Conservation (phyloP, 2,797 vertebrate species). For the Cheirogaleus major region DNA sequence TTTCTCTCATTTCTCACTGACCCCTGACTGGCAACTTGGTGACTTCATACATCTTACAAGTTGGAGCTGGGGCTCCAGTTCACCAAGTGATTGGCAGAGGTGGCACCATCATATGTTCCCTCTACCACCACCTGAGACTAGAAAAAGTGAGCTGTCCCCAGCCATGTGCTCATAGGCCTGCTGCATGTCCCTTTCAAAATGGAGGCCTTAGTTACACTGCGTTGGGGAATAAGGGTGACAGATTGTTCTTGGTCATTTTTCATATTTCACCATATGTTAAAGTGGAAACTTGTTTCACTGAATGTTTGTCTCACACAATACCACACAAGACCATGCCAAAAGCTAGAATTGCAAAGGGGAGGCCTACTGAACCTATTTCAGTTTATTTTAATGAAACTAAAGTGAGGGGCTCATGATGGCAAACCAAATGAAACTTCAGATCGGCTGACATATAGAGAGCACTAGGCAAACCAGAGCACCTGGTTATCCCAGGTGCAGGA, state of each 20-base stretch:
- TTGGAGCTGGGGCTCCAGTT: not conserved
- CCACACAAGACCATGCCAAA: not conserved
- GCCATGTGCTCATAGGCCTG: not conserved
- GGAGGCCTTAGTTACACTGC: not conserved
- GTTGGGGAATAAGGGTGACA: not conserved
- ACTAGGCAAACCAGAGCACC: not conserved
- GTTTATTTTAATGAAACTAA: not conserved
- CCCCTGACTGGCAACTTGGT: not conserved
- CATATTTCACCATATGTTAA: not conserved
- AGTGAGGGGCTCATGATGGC: not conserved
- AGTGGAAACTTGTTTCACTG: constrained; percentile 16
- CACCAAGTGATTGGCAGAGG: not conserved
- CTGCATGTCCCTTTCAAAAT: not conserved
- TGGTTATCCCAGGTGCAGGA: not conserved
- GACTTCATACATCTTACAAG: not conserved
- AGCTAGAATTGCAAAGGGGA: not conserved
- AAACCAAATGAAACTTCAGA: not conserved
- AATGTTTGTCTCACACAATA: not conserved
- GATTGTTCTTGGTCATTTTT: not conserved
- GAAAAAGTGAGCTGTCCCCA: not conserved
- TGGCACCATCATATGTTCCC: not conserved
- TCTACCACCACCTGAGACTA: not conserved
- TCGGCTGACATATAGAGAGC: not conserved
- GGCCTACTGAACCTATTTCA: not conserved
- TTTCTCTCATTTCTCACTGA: not conserved